A percentile compares a stretch with the other conserved stretches of the same genome.
Evolutionary conservation across 1,140 invertebrate genomes (phyloP).

Genomic region (Pseudomyrmex sp.): DNA sequence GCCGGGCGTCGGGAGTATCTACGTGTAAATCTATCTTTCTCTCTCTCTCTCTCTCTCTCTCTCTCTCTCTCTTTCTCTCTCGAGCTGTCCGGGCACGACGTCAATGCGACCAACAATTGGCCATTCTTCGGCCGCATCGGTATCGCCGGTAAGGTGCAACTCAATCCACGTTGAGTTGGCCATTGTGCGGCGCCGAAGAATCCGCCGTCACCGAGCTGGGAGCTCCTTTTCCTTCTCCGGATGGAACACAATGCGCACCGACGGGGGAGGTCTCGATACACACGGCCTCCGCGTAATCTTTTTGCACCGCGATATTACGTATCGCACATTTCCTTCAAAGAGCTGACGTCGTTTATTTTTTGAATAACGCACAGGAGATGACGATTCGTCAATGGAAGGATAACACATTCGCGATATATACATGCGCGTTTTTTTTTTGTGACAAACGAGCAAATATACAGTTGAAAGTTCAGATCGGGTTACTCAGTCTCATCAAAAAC

Average conservation of each 20-base stretch:
- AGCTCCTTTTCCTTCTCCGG: constrained; percentile 52
- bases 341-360: constrained; percentile 39
- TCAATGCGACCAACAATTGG: constrained; percentile 64
- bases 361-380: constrained; percentile 10
- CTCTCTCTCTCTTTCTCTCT: background rate
- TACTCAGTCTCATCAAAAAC: background rate
- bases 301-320: constrained; percentile 5
- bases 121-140: constrained; percentile 70
- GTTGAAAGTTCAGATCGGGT: too few species aligned
- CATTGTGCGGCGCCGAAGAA: constrained; percentile 31
- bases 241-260: constrained; percentile 38
- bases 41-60: background rate
- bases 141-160: constrained; percentile 66
- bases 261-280: constrained; percentile 29
- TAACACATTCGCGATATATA: background rate
- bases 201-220: constrained; percentile 9
- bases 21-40: constrained; percentile 76
- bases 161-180: constrained; percentile 46
- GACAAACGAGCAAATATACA: background rate
- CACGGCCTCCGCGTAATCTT: constrained; percentile 34
- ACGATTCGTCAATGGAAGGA: constrained; percentile 9
- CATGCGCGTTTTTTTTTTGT: background rate
- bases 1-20: constrained; percentile 66
- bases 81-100: constrained; percentile 48
- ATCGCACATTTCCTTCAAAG: background rate